phyloP scores from a whole-genome alignment of 2,888 invertebrate species.

The Spisula subtruncata region DNA sequence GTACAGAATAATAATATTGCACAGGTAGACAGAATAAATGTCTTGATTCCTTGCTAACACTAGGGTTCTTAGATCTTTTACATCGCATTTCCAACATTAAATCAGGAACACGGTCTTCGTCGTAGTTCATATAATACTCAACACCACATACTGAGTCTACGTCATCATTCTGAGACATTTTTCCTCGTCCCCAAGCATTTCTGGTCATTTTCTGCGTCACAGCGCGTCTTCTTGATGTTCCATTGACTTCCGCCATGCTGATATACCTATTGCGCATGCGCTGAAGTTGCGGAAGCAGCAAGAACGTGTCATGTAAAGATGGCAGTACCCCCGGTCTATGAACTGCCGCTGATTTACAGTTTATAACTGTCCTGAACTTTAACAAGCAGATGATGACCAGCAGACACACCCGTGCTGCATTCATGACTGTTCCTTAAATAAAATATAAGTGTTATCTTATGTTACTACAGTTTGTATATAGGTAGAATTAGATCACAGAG shows the following conservation, averaged over 20 bases:
- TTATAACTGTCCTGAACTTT: constrained; percentile 5
- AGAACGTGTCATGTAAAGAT: not conserved
- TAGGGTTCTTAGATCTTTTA: not conserved
- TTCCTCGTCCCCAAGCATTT: not conserved
- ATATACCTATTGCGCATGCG: constrained; percentile 1
- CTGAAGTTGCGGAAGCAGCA: constrained; percentile 6
- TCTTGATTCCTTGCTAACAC: not conserved
- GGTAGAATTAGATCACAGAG: too few relatives aligned
- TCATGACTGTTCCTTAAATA: not conserved
- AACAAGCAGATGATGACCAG: not conserved
- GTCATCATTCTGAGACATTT: not conserved
- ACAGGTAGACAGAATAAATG: constrained; percentile 8
- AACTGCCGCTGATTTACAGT: constrained; percentile 1
- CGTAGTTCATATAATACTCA: not conserved
- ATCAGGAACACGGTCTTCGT: constrained; percentile 1
- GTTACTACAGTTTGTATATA: too few relatives aligned
- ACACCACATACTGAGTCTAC: not conserved
- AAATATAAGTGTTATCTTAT: too few relatives aligned
- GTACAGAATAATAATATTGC: constrained; percentile 24
- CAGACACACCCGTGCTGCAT: not conserved
- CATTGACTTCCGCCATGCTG: not conserved
- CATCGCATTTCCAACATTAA: constrained; percentile 31
- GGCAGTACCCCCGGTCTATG: not conserved
- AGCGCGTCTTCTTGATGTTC: not conserved
- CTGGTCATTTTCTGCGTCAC: not conserved